Evolutionary conservation across 64 coral and sea anemone genomes (phyloP).

Genomic region (Actinia equina): DNA sequence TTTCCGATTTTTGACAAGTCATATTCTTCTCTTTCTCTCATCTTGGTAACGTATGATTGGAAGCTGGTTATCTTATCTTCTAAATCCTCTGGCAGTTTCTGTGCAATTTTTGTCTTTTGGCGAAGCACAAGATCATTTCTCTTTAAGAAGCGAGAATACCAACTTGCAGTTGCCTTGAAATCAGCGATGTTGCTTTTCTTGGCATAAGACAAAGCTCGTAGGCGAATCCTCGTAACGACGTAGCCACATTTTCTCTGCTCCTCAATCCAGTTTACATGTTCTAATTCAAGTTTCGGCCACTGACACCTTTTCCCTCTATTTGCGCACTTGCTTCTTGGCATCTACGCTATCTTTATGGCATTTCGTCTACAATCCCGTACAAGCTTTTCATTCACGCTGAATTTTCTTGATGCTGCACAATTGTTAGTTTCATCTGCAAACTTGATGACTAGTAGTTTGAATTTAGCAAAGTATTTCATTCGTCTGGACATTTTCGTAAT

Average conservation of each 20-base stretch:
- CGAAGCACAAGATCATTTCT: conserved; percentile 24
- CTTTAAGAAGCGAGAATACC: conserved; percentile 18
- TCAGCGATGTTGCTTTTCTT: neutral
- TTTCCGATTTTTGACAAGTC: conserved; percentile 47
- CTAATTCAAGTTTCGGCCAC: neutral
- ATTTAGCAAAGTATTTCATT: conserved; percentile 37
- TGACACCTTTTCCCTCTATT: neutral
- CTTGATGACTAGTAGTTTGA: conserved; percentile 38
- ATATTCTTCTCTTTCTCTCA: conserved; percentile 31
- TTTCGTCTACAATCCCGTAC: conserved; percentile 35
- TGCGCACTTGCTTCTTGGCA: neutral
- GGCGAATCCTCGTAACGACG: neutral
- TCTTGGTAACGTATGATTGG: conserved; percentile 38
- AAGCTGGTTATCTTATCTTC: conserved; percentile 52
- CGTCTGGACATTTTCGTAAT: neutral
- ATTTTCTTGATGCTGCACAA: conserved; percentile 17
- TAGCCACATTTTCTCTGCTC: neutral
- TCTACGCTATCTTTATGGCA: conserved; percentile 3
- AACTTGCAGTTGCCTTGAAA: conserved; percentile 10
- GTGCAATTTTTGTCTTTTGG: conserved; percentile 41
- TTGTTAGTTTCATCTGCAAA: conserved; percentile 35
- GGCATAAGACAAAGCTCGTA: neutral
- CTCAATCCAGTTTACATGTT: neutral
- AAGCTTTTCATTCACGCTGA: conserved; percentile 46
- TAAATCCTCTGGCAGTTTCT: conserved; percentile 34